Conservation (phyloP, 2,797 vertebrate genomes). For the Siniperca undulata region DNA sequence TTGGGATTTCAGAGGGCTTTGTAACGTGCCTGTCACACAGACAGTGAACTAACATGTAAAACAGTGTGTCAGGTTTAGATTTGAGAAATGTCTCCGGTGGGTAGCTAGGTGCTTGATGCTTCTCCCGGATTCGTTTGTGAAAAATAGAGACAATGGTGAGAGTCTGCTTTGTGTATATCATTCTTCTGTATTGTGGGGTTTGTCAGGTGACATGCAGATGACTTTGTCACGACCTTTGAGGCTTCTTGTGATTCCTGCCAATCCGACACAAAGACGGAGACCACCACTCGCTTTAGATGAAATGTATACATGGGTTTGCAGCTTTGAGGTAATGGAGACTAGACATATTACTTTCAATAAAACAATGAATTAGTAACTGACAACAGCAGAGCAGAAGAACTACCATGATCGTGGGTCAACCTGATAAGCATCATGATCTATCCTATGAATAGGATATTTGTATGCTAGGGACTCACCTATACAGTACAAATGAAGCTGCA, state of each 20-base stretch:
- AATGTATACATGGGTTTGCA: not conserved
- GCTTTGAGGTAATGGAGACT: not conserved
- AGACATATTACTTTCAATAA: not conserved
- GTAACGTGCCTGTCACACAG: not conserved
- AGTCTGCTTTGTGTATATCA: not conserved
- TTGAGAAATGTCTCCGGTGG: not conserved
- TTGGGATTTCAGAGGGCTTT: not conserved
- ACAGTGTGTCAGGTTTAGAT: not conserved
- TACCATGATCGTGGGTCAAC: not conserved
- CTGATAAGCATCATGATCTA: not conserved
- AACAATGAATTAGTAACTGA: not conserved
- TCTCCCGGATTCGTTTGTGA: not conserved
- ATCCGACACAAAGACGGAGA: not conserved
- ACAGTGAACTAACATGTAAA: not conserved
- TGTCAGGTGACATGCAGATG: not conserved
- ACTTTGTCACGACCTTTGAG: conserved; percentile 11
- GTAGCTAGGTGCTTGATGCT: not conserved
- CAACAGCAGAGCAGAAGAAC: not conserved
- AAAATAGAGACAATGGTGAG: not conserved
- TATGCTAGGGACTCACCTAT: not conserved
- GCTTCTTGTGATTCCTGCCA: not conserved
- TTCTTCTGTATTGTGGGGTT: not conserved
- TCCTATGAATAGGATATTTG: conserved; percentile 1
- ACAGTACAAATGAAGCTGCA: not conserved
- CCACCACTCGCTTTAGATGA: not conserved